A percentile compares a stretch with the other conserved stretches of the same genome.
These are phyloP conservation scores for Dipodomys stephensi DNA, from an alignment of 2,113 vertebrate genomes.

Conservation along the genomic window DNA sequence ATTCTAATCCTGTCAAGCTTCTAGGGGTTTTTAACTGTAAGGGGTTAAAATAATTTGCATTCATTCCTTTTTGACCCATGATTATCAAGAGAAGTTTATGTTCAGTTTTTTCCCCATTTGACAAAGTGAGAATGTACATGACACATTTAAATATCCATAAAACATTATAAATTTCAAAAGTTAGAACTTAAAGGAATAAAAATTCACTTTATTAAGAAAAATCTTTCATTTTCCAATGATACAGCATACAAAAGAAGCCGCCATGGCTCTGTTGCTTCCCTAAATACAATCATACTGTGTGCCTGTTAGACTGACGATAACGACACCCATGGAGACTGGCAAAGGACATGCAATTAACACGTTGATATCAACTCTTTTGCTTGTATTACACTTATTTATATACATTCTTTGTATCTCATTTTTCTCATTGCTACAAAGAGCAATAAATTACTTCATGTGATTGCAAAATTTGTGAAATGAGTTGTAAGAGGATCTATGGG, in stretches of 20 bases:
- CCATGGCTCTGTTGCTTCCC: conserved; percentile 62
- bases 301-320: conserved; percentile 82
- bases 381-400: conserved; percentile 38
- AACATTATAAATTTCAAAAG: conserved; percentile 45
- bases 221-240: conserved; percentile 45
- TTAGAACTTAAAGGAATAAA: conserved; percentile 44
- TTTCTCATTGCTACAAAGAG: conserved; percentile 27
- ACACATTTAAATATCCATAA: conserved; percentile 51
- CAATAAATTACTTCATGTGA: conserved; percentile 20
- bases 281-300: conserved; percentile 66
- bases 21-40: conserved; percentile 19
- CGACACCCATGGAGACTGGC: conserved; percentile 58
- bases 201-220: conserved; percentile 53
- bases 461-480: conserved; percentile 52
- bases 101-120: neutral
- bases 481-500: neutral
- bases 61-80: conserved; percentile 35
- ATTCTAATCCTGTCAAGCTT: neutral
- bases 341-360: conserved; percentile 61
- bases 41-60: conserved; percentile 52
- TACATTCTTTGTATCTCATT: conserved; percentile 14
- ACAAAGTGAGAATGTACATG: neutral
- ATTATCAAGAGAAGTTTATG: conserved; percentile 50
- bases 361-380: conserved; percentile 60
- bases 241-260: conserved; percentile 63